Evolutionary conservation across 1,140 invertebrate genomes (phyloP), one percentile per base, ranked within the genome.

Genomic region (Plectus sambesii): DNA sequence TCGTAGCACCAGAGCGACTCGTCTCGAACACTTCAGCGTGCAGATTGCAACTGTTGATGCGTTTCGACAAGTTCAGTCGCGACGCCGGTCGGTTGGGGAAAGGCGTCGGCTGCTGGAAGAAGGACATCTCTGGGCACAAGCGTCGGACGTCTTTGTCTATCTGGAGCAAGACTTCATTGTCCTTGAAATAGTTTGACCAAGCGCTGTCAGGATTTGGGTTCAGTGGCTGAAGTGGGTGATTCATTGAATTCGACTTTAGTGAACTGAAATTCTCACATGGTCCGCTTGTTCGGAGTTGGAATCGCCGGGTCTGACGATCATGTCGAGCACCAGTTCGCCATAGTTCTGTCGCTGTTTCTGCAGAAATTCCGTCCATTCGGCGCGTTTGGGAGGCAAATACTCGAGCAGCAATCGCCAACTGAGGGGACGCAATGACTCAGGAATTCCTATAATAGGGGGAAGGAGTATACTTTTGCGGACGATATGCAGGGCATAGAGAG

Each of bases 161-260:
- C 63, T 76, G 74, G 37, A 73, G 40, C 4, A 76, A 49, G 59
- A 73, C 69, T 22, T 75, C 72, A 57, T 76, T 76, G 54, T 76
- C 74, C 51, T 69, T 68, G 55, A 75, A 76, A 51, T 66, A 73
- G 5, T 61, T 61, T 25, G 54, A 55, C 74, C 74, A 76, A 47
- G 73, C 59, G 55, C 72, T 75, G 40, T 70, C 63, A 15, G 71
- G 69, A 41, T 70, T 66, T 5, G 70, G 69, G 47, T 73, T 72
- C 26, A 75, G 55, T 5, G 74, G 74, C 61, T 63, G 26, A 44
- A 62, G 8, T 47, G 5, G 36, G 19, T 45, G 15, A 20, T 46
- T 41, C 41, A 12, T 3, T 24, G 43, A 36, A 17, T 15, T 12
- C 15, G 5, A 23, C n/a, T 6, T 8, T 15, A 47, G 27, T 38